These are phyloP conservation scores for Fundulus diaphanus DNA, from an alignment of 2,797 vertebrate species.

Conservation along the genomic window DNA sequence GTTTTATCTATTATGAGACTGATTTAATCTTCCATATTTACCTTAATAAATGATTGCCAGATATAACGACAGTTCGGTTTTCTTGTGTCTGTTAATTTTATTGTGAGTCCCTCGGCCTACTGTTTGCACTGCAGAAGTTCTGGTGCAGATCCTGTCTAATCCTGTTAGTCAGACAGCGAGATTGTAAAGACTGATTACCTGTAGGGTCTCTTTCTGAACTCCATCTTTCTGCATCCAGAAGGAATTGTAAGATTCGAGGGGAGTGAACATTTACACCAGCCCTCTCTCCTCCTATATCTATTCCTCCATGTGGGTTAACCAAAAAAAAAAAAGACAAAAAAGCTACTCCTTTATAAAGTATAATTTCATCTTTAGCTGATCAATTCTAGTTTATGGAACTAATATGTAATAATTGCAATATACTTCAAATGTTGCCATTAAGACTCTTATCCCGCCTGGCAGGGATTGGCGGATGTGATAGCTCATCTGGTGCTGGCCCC, in stretches of 20 bases:
- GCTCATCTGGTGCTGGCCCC: slow-evolving; percentile 32
- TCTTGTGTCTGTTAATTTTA: neutral
- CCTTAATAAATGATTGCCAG: slow-evolving; percentile 31
- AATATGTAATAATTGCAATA: neutral
- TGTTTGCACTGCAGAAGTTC: neutral
- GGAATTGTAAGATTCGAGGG: slow-evolving; percentile 27
- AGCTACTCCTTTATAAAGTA: neutral
- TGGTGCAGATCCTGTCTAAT: slow-evolving; percentile 53
- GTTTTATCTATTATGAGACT: neutral
- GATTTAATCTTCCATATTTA: slow-evolving; percentile 2
- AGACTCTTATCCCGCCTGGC: neutral
- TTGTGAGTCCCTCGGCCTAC: neutral
- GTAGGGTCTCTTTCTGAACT: slow-evolving; percentile 31
- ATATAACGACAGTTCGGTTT: neutral
- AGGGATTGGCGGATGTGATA: slow-evolving; percentile 23
- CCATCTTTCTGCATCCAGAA: slow-evolving; percentile 6
- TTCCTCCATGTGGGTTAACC: neutral
- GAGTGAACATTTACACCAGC: slow-evolving; percentile 8
- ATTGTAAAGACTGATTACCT: slow-evolving; percentile 48
- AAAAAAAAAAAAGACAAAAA: neutral
- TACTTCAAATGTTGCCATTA: neutral
- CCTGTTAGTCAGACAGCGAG: slow-evolving; percentile 48
- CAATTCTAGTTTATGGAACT: neutral
- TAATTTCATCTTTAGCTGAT: neutral
- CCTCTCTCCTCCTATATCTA: neutral